Percentiles rank a stretch among this genome's conserved stretches.
These are phyloP conservation scores for Pseudomyrmex concolor DNA, from an alignment of 1,140 invertebrate species.

Conservation along the genomic window DNA sequence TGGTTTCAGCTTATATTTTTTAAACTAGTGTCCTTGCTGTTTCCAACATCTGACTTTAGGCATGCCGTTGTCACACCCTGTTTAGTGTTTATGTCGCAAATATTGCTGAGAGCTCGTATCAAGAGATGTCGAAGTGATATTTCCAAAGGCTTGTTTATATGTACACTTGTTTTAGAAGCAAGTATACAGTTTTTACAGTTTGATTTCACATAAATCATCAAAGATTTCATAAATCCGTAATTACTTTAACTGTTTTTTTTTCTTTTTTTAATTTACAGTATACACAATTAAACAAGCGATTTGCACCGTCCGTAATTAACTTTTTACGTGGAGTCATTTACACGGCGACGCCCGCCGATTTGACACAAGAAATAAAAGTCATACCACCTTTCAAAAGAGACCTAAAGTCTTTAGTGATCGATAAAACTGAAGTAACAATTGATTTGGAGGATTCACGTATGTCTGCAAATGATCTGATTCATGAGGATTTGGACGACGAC, in stretches of 20 bases:
- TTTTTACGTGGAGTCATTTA: constrained; percentile 90
- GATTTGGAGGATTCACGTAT: constrained; percentile 80
- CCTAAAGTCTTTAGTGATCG: constrained; percentile 86
- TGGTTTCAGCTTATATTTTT: constrained; percentile 90
- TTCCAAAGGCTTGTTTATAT: constrained; percentile 92
- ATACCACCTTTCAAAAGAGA: constrained; percentile 88
- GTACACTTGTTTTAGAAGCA: constrained; percentile 90
- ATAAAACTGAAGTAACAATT: constrained; percentile 79
- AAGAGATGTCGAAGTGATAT: constrained; percentile 87
- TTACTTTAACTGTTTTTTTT: constrained; percentile 51
- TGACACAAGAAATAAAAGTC: constrained; percentile 86
- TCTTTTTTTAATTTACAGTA: constrained; percentile 87
- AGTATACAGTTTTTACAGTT: constrained; percentile 37
- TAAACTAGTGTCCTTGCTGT: constrained; percentile 91
- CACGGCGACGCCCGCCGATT: constrained; percentile 86
- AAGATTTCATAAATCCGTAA: not conserved
- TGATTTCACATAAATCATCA: constrained; percentile 59
- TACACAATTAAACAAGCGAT: constrained; percentile 92
- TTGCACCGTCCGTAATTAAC: constrained; percentile 91
- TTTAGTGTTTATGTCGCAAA: constrained; percentile 93
- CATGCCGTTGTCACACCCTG: constrained; percentile 94
- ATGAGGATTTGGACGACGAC: constrained; percentile 85
- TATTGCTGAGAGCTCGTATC: constrained; percentile 88
- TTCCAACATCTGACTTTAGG: constrained; percentile 94
- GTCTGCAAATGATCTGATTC: constrained; percentile 85